phyloP scores from a whole-genome alignment of 2,888 invertebrate species.

The Geophilus truncorum region DNA sequence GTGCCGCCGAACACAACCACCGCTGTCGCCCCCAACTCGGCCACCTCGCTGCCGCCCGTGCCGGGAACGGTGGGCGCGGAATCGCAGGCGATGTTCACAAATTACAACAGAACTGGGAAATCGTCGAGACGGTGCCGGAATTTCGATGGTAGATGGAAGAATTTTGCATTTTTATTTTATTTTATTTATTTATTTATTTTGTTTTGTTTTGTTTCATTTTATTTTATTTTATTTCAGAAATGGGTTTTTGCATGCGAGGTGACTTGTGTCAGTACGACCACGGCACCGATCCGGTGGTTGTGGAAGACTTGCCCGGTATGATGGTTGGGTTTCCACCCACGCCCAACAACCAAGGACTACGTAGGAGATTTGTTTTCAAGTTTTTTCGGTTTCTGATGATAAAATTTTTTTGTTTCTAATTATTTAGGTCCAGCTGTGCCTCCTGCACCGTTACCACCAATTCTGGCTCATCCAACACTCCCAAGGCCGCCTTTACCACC shows the following conservation, averaged over 20 bases:
- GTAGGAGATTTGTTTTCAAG: too few relatives aligned
- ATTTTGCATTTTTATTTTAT: too few relatives aligned
- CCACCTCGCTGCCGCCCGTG: conserved; percentile 4
- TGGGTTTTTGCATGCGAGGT: conserved; percentile 92
- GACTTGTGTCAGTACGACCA: conserved; percentile 97
- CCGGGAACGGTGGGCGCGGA: conserved; percentile 13
- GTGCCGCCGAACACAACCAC: not conserved
- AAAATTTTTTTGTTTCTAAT: not conserved
- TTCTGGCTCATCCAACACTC: conserved; percentile 35
- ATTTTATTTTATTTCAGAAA: conserved; percentile 57
- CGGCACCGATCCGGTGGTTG: conserved; percentile 89
- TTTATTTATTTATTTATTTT: not conserved
- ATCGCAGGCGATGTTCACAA: not conserved
- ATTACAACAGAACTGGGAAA: not conserved
- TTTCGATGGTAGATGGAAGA: conserved; percentile 77
- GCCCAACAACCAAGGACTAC: not conserved
- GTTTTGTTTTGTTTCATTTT: not conserved
- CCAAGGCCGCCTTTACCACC: conserved; percentile 33
- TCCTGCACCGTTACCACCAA: conserved; percentile 35
- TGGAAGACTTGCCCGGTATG: conserved; percentile 68
- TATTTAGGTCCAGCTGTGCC: conserved; percentile 29
- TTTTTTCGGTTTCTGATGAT: too few relatives aligned
- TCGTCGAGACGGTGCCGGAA: conserved; percentile 64
- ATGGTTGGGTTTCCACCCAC: conserved; percentile 44
- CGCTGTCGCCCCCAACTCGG: not conserved